Base-by-base conservation (phyloP, 2,888 invertebrate species). In the Mimachlamys varia region DNA sequence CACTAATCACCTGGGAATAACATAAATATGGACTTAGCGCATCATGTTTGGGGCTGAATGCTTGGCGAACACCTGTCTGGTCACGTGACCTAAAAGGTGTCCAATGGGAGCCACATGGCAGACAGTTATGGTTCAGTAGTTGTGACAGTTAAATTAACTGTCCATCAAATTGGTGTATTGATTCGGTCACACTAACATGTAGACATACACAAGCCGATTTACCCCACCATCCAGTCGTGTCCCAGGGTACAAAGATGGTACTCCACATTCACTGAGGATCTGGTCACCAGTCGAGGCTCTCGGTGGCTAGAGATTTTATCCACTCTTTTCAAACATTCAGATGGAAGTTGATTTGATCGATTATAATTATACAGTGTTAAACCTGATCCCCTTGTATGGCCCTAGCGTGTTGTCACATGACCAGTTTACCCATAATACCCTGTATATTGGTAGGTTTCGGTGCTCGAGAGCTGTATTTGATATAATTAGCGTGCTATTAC, bases 111-210 rank as follows among this genome's bases (percentile, higher is more conserved):
- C 76, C 27, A 27, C 27, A 10, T 10, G 27, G 33, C 76, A 76
- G 76, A 76, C 76, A 76, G 76, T 76, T 76, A 76, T 33, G 76
- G 76, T 76, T 76, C 76, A 76, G 76, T 76, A 33, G 76, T 76
- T 76, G 76, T 76, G 76, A 76, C 76, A 76, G 76, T 76, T 76
- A 76, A 76, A 76, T 76, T 76, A 76, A 76, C 76, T 33, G 76
- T 33, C 76, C 76, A 76, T 76, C 76, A 76, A 76, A 76, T 76
- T 76, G 76, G 27, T 27, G 76, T 76, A 76, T 76, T 76, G 76
- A 76, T 76, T 76, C 0, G 33, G 76, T 76, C 76, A 76, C 12
- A 12, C 7, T 5, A 33, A 76, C 76, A 76, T 76, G 76, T 76
- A 76, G 33, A 76, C 13, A 33, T 33, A 76, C 2, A n/a, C 22